Evolutionary conservation across 2,113 vertebrate genomes (phyloP).

Genomic region (Ammospiza nelsoni): DNA sequence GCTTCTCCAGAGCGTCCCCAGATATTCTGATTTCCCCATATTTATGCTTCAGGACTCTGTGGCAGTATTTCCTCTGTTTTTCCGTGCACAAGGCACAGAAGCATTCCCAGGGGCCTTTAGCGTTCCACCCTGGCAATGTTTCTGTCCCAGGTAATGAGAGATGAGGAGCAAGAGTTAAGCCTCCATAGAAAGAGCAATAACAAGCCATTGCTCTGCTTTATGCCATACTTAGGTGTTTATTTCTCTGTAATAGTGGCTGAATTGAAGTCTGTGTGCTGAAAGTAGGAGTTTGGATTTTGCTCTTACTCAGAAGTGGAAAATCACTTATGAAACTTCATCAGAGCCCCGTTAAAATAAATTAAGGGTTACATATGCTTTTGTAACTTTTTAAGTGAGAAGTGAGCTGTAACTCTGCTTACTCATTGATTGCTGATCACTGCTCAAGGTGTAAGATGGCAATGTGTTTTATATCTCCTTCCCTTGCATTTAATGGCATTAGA

Average conservation of each 20-base stretch:
- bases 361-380: not conserved
- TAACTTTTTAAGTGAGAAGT: slow-evolving; percentile 24
- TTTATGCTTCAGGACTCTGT: not conserved
- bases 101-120: not conserved
- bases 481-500: slow-evolving; percentile 19
- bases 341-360: not conserved
- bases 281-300: not conserved
- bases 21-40: not conserved
- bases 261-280: not conserved
- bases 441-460: not conserved
- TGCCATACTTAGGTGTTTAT: not conserved
- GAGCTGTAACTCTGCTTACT: not conserved
- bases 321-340: slow-evolving; percentile 3
- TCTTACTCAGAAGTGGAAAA: slow-evolving; percentile 18
- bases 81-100: not conserved
- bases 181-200: slow-evolving; percentile 1
- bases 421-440: not conserved
- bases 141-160: slow-evolving; percentile 41
- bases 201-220: slow-evolving; percentile 33
- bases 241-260: slow-evolving; percentile 30
- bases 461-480: not conserved
- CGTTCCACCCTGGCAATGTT: not conserved
- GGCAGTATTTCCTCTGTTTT: not conserved
- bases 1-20: not conserved
- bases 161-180: slow-evolving; percentile 27